Evolutionary conservation across 2,888 invertebrate genomes (phyloP).

Genomic region (Smittia aterrima): DNA sequence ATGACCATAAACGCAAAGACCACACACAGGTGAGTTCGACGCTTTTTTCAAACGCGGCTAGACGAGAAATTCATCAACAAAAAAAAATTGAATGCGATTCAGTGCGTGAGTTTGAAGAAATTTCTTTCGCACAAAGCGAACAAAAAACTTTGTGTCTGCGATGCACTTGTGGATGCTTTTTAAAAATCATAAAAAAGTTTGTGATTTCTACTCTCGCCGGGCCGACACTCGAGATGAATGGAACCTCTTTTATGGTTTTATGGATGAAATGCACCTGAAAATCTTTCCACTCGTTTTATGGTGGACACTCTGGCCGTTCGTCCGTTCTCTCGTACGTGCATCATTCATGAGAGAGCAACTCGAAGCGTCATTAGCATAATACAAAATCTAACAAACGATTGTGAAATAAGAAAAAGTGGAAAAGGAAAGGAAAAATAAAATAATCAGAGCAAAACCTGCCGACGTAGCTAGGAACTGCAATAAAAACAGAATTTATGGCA

Average conservation of each 20-base stretch:
- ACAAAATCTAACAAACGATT: slow-evolving; percentile 7
- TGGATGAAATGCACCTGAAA: slow-evolving; percentile 20
- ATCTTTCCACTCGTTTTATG: slow-evolving; percentile 6
- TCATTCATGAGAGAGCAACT: not conserved
- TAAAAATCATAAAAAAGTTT: slow-evolving; percentile 9
- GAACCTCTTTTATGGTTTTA: slow-evolving; percentile 34
- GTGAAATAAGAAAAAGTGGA: not conserved
- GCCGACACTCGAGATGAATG: slow-evolving; percentile 16
- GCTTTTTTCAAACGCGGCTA: not conserved
- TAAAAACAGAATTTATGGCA: slow-evolving; percentile 40
- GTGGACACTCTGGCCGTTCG: not conserved
- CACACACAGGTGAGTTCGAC: slow-evolving; percentile 20
- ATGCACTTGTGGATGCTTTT: slow-evolving; percentile 32
- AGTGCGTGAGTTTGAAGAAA: slow-evolving; percentile 19
- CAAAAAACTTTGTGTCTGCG: slow-evolving; percentile 23
- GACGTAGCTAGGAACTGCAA: slow-evolving; percentile 7
- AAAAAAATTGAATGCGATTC: not conserved
- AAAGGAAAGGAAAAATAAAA: not conserved
- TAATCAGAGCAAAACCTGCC: not conserved
- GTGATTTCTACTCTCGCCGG: not conserved
- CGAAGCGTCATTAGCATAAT: slow-evolving; percentile 29
- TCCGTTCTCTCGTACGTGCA: slow-evolving; percentile 4
- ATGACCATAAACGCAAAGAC: not conserved
- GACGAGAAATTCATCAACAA: slow-evolving; percentile 6
- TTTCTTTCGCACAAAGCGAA: not conserved